Conservation (phyloP, 2,888 invertebrate genomes). For the Eupithecia tripunctaria region DNA sequence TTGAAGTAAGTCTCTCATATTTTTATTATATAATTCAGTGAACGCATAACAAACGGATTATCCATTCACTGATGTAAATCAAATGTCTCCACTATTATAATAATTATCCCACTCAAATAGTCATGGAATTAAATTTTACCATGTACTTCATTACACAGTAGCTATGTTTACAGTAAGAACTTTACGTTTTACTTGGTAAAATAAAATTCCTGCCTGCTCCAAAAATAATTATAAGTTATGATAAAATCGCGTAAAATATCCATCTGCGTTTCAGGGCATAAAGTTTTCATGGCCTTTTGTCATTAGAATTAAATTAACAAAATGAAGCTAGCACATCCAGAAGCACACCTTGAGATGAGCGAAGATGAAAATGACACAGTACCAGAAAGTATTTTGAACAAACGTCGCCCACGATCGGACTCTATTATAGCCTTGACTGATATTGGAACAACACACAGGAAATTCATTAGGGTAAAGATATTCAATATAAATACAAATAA, state of each 20-base stretch:
- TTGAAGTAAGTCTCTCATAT: conserved; percentile 26
- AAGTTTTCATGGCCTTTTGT: background rate
- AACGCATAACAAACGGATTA: too few relatives aligned
- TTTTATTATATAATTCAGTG: background rate
- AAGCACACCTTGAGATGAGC: conserved; percentile 46
- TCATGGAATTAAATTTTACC: background rate
- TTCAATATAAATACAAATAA: too few relatives aligned
- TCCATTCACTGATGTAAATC: too few relatives aligned
- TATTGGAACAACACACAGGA: conserved; percentile 65
- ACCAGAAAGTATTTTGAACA: conserved; percentile 41
- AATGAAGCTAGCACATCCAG: conserved; percentile 43
- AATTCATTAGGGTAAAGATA: conserved; percentile 69
- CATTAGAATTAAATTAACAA: background rate
- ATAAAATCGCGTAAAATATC: background rate
- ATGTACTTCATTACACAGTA: background rate
- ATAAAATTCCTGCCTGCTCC: background rate
- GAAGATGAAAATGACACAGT: conserved; percentile 42
- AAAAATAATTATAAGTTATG: background rate
- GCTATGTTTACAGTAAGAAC: too few relatives aligned
- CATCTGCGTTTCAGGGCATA: background rate
- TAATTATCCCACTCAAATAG: background rate
- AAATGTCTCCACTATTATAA: background rate
- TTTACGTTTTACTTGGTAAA: too few relatives aligned
- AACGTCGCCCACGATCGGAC: conserved; percentile 43
- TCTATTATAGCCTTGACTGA: conserved; percentile 42